These are phyloP conservation scores for Chironomus tentans DNA, from an alignment of 2,888 invertebrate genomes.

Conservation along the genomic window DNA sequence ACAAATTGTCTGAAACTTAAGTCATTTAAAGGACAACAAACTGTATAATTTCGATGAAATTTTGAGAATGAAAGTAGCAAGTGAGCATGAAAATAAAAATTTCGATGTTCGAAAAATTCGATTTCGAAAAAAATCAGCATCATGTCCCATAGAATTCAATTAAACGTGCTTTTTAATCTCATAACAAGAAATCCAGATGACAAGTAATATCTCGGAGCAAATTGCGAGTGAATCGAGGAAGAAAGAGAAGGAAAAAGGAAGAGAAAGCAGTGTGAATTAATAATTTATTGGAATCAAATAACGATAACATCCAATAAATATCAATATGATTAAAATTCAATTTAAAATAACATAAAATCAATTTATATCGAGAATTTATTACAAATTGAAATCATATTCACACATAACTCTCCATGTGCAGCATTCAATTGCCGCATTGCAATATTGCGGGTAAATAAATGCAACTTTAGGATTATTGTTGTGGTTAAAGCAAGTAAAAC, in stretches of 20 bases:
- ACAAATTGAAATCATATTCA: slow-evolving; percentile 2
- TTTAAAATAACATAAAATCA: background rate
- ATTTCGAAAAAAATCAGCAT: no score
- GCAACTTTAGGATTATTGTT: background rate
- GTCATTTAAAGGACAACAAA: no score
- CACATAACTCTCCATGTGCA: background rate
- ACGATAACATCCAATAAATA: slow-evolving; percentile 1
- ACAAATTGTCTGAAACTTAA: no score
- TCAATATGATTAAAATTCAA: slow-evolving; percentile 4
- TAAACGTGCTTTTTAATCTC: no score
- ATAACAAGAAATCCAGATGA: no score
- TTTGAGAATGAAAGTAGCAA: no score
- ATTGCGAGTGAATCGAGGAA: background rate
- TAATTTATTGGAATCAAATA: background rate
- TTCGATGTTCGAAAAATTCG: no score
- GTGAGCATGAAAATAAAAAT: no score
- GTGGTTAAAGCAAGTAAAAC: background rate
- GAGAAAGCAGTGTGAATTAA: background rate
- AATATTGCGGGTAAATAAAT: background rate
- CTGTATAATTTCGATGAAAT: no score
- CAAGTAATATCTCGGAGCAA: background rate
- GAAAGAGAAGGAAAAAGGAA: background rate
- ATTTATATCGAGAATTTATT: background rate
- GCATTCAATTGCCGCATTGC: no score
- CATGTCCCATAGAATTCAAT: no score